These are phyloP conservation scores for Mionectes macconnelli DNA, from an alignment of 2,113 vertebrate species.

Conservation along the genomic window DNA sequence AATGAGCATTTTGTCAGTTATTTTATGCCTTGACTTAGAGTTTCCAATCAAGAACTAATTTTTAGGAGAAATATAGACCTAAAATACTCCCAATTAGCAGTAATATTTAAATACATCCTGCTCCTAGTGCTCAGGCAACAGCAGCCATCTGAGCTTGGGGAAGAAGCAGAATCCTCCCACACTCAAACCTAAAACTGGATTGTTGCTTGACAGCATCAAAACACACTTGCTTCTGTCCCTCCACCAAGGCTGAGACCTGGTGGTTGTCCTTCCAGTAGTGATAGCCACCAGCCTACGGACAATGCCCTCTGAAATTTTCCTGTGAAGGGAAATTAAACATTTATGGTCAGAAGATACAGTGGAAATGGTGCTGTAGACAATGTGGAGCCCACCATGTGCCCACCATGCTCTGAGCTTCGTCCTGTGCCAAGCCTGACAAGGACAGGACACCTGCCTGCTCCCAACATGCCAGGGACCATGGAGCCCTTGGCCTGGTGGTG, in stretches of 20 bases:
- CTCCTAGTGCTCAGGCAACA: conserved; percentile 29
- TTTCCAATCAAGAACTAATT: conserved; percentile 50
- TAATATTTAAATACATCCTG: conserved; percentile 58
- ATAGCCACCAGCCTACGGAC: background rate
- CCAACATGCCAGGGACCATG: background rate
- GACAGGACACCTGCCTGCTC: rapidly evolving
- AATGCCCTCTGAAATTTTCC: background rate
- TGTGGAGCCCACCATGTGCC: rapidly evolving
- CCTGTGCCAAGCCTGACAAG: rapidly evolving
- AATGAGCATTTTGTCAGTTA: background rate
- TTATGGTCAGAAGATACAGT: background rate
- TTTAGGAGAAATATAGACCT: conserved; percentile 7
- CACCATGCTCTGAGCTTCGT: rapidly evolving
- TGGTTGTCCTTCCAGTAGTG: background rate
- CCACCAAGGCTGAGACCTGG: rapidly evolving
- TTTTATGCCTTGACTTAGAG: background rate
- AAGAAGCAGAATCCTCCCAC: conserved; percentile 11
- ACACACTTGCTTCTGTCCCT: rapidly evolving
- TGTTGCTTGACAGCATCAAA: background rate
- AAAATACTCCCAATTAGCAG: conserved; percentile 47
- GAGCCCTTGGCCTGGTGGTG: background rate
- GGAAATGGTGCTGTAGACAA: background rate
- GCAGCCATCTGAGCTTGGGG: background rate
- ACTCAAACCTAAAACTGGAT: conserved; percentile 1
- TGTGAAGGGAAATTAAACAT: background rate